Evolutionary conservation across 2,113 vertebrate genomes (phyloP), one percentile per base, ranked within the genome.

Genomic region (Paradoxurus hermaphroditus): DNA sequence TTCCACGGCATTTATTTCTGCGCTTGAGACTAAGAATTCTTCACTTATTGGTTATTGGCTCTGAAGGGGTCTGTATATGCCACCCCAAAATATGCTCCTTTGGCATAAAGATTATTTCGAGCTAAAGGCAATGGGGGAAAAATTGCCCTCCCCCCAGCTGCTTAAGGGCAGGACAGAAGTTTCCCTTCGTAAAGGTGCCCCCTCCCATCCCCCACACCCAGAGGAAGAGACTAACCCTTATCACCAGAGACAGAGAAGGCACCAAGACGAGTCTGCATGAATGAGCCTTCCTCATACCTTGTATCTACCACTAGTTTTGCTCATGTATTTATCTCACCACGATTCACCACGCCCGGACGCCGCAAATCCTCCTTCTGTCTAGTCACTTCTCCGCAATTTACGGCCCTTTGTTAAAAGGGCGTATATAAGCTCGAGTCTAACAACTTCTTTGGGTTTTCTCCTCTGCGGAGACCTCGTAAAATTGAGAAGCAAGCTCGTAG

Each of bases 71-170:
- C 34, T 19, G 19, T 62, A 77, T 70, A 59, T 10, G 44, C 70
- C 86, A 65, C 25, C 39, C 56, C 56, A 31, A 73, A 73, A 79
- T 63, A 56, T 8, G 46, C 63, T 19, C 16, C 82, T 94, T 70
- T 44, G 72, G 44, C 86, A 56, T 34, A 51, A 85, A 36, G 72
- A 65, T 82, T 86, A 63, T 79, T 90, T 94, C 63, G 49, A 94
- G 81, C 75, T 84, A 87, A 83, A 92, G 75, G 62, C 62, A 94
- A 15, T 13, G 86, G 63, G n/a, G 70, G 31, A 92, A 82, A 82
- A n/a, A 81, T 41, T 56, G 18, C 23, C 62, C 5, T 19, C 0
- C 46, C n/a, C n/a, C 44, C 3, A 1, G 49, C 63, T 72, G 4
- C 46, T 36, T 44, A 29, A 90, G 46, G 39, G 10, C 67, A 84